Evolutionary conservation across 2,113 vertebrate genomes (phyloP).

Genomic region (Dicentrarchus labrax): DNA sequence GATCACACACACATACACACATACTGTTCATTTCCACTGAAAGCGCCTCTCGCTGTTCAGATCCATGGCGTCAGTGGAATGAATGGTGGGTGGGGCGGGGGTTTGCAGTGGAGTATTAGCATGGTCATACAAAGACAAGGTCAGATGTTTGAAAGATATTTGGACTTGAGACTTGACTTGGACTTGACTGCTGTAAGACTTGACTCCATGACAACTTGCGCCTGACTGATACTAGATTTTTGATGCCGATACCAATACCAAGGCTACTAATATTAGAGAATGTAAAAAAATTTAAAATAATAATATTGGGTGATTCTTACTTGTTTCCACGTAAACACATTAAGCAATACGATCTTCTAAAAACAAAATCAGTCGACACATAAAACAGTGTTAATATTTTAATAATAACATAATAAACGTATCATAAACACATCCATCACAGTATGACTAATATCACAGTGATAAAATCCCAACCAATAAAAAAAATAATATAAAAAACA

Average conservation of each 20-base stretch:
- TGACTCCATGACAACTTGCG: not conserved
- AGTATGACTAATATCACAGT: not conserved
- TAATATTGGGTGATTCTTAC: rapidly evolving
- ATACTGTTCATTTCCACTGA: slow-evolving; percentile 40
- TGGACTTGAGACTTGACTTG: slow-evolving; percentile 5
- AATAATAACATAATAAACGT: too few species aligned
- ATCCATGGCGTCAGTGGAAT: slow-evolving; percentile 46
- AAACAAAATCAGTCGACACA: too few species aligned
- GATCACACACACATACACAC: slow-evolving; percentile 26
- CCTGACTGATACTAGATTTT: not conserved
- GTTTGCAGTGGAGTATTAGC: not conserved
- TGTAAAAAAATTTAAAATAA: too few species aligned
- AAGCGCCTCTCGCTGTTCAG: not conserved
- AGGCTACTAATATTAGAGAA: not conserved
- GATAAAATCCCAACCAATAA: not conserved
- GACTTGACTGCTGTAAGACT: slow-evolving; percentile 6
- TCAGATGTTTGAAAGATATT: slow-evolving; percentile 21
- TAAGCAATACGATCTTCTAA: not conserved
- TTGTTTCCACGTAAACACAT: not conserved
- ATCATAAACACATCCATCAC: too few species aligned
- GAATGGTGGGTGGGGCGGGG: not conserved
- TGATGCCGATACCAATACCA: not conserved
- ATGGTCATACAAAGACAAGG: not conserved
- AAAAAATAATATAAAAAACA: not conserved
- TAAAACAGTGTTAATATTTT: too few species aligned